Evolutionary conservation across 2,113 vertebrate genomes (phyloP).

Genomic region (Podilymbus podiceps): DNA sequence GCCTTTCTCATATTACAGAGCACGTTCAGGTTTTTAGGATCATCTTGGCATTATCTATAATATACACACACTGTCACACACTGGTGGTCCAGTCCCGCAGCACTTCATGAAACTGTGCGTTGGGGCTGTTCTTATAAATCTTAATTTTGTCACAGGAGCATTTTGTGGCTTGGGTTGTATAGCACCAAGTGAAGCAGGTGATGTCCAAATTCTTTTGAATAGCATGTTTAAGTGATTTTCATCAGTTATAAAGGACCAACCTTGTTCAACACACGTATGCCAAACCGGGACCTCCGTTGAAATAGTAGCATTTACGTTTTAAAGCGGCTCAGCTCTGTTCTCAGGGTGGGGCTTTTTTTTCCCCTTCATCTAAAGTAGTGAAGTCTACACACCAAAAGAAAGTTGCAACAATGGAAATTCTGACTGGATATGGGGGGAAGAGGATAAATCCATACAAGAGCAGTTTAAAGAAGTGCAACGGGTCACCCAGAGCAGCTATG

Average conservation of each 20-base stretch:
- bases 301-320: neutral
- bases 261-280: neutral
- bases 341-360: neutral
- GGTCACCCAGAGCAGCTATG: neutral
- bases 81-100: neutral
- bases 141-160: neutral
- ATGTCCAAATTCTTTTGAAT: neutral
- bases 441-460: neutral
- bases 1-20: neutral
- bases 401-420: neutral
- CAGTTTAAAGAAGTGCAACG: neutral
- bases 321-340: neutral
- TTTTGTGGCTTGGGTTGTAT: neutral
- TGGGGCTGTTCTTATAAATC: neutral
- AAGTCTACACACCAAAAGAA: neutral
- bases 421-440: neutral
- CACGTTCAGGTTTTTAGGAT: neutral
- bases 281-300: neutral
- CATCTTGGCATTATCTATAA: neutral
- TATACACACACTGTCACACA: neutral
- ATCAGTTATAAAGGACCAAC: neutral
- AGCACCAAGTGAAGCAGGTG: neutral
- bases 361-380: neutral
- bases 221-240: neutral
- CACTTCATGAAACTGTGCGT: neutral